Evolutionary conservation across 2,797 vertebrate species (phyloP).

Genomic region (Artibeus lituratus): DNA sequence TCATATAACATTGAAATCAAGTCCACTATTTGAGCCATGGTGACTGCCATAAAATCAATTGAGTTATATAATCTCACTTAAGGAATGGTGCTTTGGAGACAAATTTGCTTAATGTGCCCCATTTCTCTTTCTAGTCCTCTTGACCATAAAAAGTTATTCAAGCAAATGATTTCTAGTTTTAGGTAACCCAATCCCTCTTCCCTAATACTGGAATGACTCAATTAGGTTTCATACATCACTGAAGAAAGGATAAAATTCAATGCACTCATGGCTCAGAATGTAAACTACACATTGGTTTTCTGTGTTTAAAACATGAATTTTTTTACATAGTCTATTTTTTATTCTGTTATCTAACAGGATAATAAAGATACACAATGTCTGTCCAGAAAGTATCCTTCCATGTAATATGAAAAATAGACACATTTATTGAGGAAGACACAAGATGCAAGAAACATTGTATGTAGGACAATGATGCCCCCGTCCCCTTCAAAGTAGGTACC

Average conservation of each 20-base stretch:
- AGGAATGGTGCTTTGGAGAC: neutral
- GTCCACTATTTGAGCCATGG: neutral
- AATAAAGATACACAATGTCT: neutral
- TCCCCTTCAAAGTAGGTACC: neutral
- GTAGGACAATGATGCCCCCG: neutral
- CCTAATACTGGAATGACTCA: neutral
- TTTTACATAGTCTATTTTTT: neutral
- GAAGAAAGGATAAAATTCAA: neutral
- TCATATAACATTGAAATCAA: constrained; percentile 32
- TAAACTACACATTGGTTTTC: neutral
- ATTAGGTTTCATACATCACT: neutral
- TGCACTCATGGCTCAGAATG: neutral
- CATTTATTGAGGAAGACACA: neutral
- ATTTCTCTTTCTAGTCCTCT: neutral
- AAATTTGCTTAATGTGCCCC: neutral
- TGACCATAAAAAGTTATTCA: neutral
- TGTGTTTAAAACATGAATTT: neutral
- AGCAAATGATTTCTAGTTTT: constrained; percentile 1
- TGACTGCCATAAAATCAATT: constrained; percentile 10
- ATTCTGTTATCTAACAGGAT: neutral
- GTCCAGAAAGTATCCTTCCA: neutral
- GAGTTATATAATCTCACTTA: neutral
- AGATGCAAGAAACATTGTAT: neutral
- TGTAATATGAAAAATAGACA: neutral
- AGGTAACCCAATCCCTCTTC: neutral